Conservation (phyloP, 64 coral and sea anemone species). For the Astreopora myriophthalma region DNA sequence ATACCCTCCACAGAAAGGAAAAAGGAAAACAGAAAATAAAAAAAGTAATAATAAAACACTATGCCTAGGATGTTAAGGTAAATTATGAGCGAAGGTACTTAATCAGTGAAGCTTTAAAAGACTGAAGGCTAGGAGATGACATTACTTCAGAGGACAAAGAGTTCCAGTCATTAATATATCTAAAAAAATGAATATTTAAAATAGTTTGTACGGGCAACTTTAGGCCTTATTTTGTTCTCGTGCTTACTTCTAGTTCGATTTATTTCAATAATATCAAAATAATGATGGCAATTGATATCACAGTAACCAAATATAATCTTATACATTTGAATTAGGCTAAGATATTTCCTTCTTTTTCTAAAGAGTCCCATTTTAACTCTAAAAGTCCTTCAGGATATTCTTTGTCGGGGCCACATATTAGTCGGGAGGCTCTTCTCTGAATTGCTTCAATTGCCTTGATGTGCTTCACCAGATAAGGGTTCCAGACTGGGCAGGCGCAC, state of each 20-base stretch:
- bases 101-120: conserved; percentile 11
- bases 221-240: conserved; percentile 19
- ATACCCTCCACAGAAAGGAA: too few relatives aligned
- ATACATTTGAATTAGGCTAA: conserved; percentile 36
- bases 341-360: conserved; percentile 27
- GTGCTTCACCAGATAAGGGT: neutral
- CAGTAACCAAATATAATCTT: conserved; percentile 60
- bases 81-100: neutral
- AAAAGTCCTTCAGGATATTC: neutral
- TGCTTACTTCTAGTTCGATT: conserved; percentile 27
- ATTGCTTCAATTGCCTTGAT: neutral
- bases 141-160: neutral
- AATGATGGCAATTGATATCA: conserved; percentile 13
- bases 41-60: too few relatives aligned
- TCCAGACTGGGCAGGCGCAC: conserved; percentile 12
- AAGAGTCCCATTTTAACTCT: neutral
- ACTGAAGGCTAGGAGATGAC: conserved; percentile 18
- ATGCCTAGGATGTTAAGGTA: neutral
- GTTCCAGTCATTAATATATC: conserved; percentile 23
- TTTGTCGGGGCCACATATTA: conserved; percentile 25
- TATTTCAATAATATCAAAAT: conserved; percentile 1
- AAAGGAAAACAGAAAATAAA: too few relatives aligned
- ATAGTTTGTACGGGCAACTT: conserved; percentile 31
- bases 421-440: conserved; percentile 26
- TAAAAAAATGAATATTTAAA: conserved; percentile 30